These are phyloP conservation scores for Carettochelys insculpta DNA, from an alignment of 2,113 vertebrate genomes.

Conservation along the genomic window DNA sequence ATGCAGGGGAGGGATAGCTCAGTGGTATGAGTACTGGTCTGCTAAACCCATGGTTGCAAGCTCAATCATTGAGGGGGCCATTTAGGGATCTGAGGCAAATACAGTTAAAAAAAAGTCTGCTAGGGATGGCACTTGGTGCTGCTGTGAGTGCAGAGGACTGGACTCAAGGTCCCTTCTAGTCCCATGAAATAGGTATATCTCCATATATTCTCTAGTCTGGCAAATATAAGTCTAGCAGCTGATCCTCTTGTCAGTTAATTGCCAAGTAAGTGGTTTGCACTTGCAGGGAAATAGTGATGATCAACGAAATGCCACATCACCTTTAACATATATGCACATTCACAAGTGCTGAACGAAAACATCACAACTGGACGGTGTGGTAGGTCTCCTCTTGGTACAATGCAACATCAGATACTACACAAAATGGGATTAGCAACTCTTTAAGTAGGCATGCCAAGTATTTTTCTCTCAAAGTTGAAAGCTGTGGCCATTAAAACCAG, in stretches of 20 bases:
- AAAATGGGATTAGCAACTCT: neutral
- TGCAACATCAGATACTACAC: neutral
- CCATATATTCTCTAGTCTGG: no score
- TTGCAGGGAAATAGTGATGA: neutral
- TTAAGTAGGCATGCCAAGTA: constrained; percentile 37
- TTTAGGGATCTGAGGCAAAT: no score
- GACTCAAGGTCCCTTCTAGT: no score
- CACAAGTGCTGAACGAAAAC: neutral
- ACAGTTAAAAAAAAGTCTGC: no score
- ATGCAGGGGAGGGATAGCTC: no score
- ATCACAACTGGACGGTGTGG: neutral
- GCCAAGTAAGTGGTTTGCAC: neutral
- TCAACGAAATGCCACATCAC: neutral
- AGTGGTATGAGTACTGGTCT: no score
- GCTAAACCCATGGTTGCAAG: no score
- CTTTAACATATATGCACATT: constrained; percentile 23
- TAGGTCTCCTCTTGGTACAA: neutral
- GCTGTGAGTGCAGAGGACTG: no score
- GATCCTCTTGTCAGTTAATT: neutral
- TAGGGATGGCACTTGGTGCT: no score
- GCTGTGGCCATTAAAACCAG: constrained; percentile 22
- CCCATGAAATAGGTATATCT: no score
- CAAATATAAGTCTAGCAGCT: neutral
- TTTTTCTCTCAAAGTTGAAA: neutral
- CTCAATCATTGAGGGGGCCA: no score